Evolutionary conservation across 1,140 invertebrate genomes (phyloP).

Genomic region (Euura lappo): DNA sequence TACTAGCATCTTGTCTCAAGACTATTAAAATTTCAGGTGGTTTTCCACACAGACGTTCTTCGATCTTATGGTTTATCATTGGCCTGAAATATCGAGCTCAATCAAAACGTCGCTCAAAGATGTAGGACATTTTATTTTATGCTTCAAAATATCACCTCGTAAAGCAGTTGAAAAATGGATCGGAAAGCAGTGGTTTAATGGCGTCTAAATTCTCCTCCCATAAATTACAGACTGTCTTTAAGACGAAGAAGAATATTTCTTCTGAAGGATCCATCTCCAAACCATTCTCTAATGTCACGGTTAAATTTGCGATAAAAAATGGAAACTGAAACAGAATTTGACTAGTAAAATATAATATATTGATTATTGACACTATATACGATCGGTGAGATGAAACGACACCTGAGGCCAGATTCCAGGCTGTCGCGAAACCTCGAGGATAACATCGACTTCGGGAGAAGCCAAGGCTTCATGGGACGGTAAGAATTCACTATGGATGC

Average conservation of each 20-base stretch:
- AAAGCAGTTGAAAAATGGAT: slow-evolving; percentile 60
- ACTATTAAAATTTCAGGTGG: slow-evolving; percentile 70
- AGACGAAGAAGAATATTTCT: slow-evolving; percentile 58
- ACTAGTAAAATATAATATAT: slow-evolving; percentile 9
- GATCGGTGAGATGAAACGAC: too few species aligned
- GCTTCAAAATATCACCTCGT: slow-evolving; percentile 56
- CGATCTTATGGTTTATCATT: slow-evolving; percentile 74
- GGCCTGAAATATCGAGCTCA: slow-evolving; percentile 65
- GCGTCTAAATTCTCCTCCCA: slow-evolving; percentile 66
- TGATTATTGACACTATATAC: too few species aligned
- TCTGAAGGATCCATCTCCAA: slow-evolving; percentile 65
- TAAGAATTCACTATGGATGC: slow-evolving; percentile 65
- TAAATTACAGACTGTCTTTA: slow-evolving; percentile 62
- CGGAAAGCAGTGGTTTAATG: slow-evolving; percentile 66
- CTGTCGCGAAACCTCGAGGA: slow-evolving; percentile 21
- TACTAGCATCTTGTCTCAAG: slow-evolving; percentile 68
- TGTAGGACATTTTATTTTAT: slow-evolving; percentile 37
- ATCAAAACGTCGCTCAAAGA: slow-evolving; percentile 27
- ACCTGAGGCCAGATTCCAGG: slow-evolving; percentile 16
- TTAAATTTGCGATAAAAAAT: slow-evolving; percentile 64
- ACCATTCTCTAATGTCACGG: slow-evolving; percentile 54
- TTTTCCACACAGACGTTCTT: slow-evolving; percentile 70
- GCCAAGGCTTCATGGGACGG: slow-evolving; percentile 54
- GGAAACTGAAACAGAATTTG: slow-evolving; percentile 57
- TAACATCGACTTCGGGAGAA: slow-evolving; percentile 27